Evolutionary conservation across 64 coral and sea anemone species (phyloP), one percentile per base, ranked within the genome.

Genomic region (Acropora yongei): DNA sequence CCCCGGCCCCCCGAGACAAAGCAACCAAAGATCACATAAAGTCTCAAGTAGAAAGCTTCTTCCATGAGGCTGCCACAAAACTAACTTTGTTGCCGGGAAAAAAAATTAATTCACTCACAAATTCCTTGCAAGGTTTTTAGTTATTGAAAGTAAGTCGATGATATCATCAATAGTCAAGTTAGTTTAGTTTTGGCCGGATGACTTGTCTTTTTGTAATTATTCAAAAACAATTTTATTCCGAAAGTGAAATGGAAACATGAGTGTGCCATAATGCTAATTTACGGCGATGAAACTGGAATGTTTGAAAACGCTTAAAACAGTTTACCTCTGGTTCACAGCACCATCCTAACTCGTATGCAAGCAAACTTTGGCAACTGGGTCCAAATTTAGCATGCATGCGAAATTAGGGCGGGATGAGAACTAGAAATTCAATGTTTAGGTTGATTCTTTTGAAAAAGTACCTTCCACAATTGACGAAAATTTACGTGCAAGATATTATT

Each of bases 1-100:
- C 71, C 71, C 71, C 71, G 71, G 71, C 71, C 39, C 18, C 71
- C 71, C 5, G 39, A n/a, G 18, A 74, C 8, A 74, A n/a, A 74
- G 71, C 71, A 74, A 74, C 71, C 71, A 74, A 74, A 41, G 71
- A 74, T n/a, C 71, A 74, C 71, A 55, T 55, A 74, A 74, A 41
- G 2, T 74, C 71, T 0, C 71, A 30, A 3, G 71, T 7, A 74
- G 71, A 74, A 74, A 74, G 39, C 19, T 74, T 74, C 71, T 74
- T 41, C 18, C 71, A 39, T 74, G 71, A 30, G 18, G 71, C 71
- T 74, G 30, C 71, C 71, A 30, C 41, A 41, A 74, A 7, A 30
- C 71, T 8, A 74, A 74, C 3, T 41, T 74, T 5, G 30, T 39
- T 9, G 71, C n/a, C 71, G 5, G 17, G 3, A 40, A 8, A 74